Base-by-base conservation (phyloP, 2,888 invertebrate species). In the Pterostichus madidus region DNA sequence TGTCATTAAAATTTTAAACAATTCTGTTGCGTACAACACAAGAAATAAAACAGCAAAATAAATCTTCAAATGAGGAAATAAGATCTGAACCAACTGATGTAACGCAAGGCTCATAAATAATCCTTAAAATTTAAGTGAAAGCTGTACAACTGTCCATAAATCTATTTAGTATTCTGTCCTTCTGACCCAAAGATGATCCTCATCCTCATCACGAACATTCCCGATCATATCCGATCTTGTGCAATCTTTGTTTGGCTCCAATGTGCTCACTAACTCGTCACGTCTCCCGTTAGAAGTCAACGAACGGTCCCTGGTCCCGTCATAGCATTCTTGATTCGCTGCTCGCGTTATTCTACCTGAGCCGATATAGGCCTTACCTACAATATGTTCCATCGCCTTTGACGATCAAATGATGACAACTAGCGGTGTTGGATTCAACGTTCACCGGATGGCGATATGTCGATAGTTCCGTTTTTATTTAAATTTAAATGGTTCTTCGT, bases 251-350 rank as follows among this genome's bases (percentile, higher is more conserved):
- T 1, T 39, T 71, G 68, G 1, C 11, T 17, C 3, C 56, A 49
- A 49, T 10, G 49, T 49, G 49, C 10, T 56, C 15, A 56, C 17
- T 71, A 35, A 10, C 11, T 17, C 53, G 53, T 53, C 32, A 64
- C 80, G 80, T 80, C 80, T 80, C 68, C 80, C 80, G 80, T 80
- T 80, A 80, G 80, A 68, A 80, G 80, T 80, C 80, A 80, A 80
- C 80, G 80, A 64, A 80, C 77, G 77, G 77, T 77, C 44, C 80
- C 56, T 71, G 44, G 68, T 71, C 68, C 44, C 68, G 39, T 71
- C 68, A 71, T 71, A 71, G 68, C 68, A 71, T 71, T 71, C 68
- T 71, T 71, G 68, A 71, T 71, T 68, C 44, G 64, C 64, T 71
- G 68, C 68, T 71, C 68, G 68, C 68, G 68, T 71, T 71, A 56